These are phyloP conservation scores for Dynastes hyllus DNA, from an alignment of 2,888 invertebrate species.

Conservation along the genomic window DNA sequence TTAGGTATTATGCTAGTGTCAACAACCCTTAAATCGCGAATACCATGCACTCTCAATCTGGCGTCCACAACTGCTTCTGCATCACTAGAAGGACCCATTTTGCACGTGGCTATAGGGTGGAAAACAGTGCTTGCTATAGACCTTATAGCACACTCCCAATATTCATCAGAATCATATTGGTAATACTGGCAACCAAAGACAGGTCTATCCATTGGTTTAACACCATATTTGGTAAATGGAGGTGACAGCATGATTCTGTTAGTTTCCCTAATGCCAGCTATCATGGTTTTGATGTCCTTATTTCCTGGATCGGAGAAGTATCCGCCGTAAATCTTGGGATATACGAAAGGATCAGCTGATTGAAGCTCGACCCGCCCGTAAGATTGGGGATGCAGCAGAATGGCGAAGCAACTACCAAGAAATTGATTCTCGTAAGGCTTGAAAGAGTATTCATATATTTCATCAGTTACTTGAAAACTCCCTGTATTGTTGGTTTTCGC, in stretches of 20 bases:
- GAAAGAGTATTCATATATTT: constrained; percentile 75
- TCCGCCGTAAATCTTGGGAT: constrained; percentile 66
- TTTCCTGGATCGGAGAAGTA: constrained; percentile 78
- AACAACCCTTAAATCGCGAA: constrained; percentile 74
- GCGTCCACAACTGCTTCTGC: constrained; percentile 75
- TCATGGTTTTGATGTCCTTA: constrained; percentile 76
- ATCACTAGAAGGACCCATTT: constrained; percentile 80
- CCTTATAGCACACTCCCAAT: constrained; percentile 81
- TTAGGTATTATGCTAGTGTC: constrained; percentile 83
- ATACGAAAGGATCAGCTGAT: constrained; percentile 76
- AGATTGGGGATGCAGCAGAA: constrained; percentile 80
- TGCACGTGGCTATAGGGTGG: constrained; percentile 75
- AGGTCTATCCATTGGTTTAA: too few species aligned
- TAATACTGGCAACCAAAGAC: too few species aligned
- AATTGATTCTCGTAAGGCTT: constrained; percentile 71
- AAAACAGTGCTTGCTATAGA: constrained; percentile 57
- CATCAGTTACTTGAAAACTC: constrained; percentile 74
- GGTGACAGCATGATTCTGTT: constrained; percentile 58
- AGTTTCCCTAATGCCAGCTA: constrained; percentile 73
- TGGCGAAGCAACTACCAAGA: constrained; percentile 74
- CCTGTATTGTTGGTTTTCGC: constrained; percentile 60
- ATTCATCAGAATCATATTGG: constrained; percentile 81
- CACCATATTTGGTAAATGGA: constrained; percentile 61
- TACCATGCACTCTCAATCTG: constrained; percentile 77
- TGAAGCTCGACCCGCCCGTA: constrained; percentile 77